Evolutionary conservation across 2,113 vertebrate species (phyloP), one percentile per base, ranked within the genome.

Genomic region (Willisornis vidua): DNA sequence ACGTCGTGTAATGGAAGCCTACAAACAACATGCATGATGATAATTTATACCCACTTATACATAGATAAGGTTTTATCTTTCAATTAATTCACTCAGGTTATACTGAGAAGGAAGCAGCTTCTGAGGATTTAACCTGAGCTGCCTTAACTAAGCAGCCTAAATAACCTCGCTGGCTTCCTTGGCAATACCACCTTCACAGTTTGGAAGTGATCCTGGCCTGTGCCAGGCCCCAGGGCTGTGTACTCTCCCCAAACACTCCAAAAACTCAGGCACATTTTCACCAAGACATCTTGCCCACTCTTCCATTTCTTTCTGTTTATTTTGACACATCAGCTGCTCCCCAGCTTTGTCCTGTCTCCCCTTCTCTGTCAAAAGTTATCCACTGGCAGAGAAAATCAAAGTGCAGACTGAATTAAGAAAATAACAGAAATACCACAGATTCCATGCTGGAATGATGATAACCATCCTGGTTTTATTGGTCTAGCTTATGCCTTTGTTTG

Each of bases 61-160:
- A 59, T 1, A 74, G 51, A 51, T 59, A 77, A 86, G 80, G 76
- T 89, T 70, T 95, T 89, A 81, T 43, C 83, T 95, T 95, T 85
- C 91, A 92, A 37, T 81, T 93, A 90, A 90, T 90, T 93, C 26
- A 85, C 78, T 79, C 43, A 59, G 49, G 89, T 85, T 89, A 95
- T 10, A 85, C 62, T 93, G 81, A 95, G 85, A 96, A 89, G 80
- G 66, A 74, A 78, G 45, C 18, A 78, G 29, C 70, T 89, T 81
- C 61, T 37, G 20, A 83, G 37, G 26, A 91, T 70, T 83, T 74
- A 96, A 89, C 74, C 73, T 18, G 37, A 93, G 81, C 78, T 96
- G 71, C 67, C 54, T 91, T 85, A 76, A 62, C 25, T n/a, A 82
- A 78, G 49, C 49, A 91, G 18, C 10, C 24, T 58, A 58, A 35